Percentiles rank a stretch among this genome's conserved stretches.
These are phyloP conservation scores for Haemorhous mexicanus DNA, from an alignment of 2,113 vertebrate species.

Conservation along the genomic window DNA sequence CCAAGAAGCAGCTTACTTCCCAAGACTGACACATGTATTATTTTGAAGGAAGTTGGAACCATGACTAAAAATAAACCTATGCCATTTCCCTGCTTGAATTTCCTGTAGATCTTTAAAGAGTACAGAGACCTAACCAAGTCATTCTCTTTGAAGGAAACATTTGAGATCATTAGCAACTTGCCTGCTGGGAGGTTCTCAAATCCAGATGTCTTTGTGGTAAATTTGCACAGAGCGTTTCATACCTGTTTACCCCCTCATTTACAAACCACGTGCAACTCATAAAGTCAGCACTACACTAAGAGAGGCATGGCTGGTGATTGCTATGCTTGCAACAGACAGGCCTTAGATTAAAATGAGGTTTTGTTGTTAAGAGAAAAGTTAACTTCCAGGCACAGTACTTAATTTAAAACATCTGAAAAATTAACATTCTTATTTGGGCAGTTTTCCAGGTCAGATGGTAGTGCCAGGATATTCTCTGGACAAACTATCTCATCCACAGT, in stretches of 20 bases:
- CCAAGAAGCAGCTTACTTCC: background rate
- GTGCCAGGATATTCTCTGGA: background rate
- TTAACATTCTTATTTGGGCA: background rate
- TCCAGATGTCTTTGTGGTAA: conserved; percentile 43
- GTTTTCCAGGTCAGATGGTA: background rate
- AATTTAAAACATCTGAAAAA: conserved; percentile 43
- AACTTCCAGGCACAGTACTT: background rate
- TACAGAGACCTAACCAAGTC: background rate
- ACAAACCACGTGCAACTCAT: background rate
- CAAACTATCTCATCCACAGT: background rate
- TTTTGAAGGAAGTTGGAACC: conserved; percentile 26
- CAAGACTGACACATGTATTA: background rate
- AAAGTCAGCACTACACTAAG: background rate
- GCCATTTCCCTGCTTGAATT: conserved; percentile 17
- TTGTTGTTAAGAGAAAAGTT: background rate
- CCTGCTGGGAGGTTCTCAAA: conserved; percentile 22
- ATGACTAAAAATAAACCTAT: conserved; percentile 36
- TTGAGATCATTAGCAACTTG: conserved; percentile 19
- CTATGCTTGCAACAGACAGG: background rate
- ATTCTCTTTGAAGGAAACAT: conserved; percentile 32
- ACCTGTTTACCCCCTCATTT: conserved; percentile 9
- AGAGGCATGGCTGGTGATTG: background rate
- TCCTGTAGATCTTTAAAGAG: conserved; percentile 39
- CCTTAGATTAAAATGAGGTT: background rate
- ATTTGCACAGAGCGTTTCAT: background rate